phyloP scores from a whole-genome alignment of 2,888 invertebrate genomes.

The Maniola hyperantus region DNA sequence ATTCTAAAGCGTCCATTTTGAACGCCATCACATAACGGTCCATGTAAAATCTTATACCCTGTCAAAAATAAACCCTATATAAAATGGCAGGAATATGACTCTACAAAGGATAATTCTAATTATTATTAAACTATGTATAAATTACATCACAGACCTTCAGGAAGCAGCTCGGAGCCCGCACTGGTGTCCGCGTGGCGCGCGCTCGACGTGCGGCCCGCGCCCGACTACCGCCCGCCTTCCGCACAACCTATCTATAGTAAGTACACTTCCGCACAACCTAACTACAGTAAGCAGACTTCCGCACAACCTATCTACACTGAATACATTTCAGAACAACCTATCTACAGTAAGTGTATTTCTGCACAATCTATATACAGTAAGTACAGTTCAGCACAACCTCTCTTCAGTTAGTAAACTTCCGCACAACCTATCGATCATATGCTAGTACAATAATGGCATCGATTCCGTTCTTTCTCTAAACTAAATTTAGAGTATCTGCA shows the following conservation, averaged over 20 bases:
- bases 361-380: slow-evolving; percentile 63
- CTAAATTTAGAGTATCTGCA: too few relatives aligned
- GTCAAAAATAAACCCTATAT: too few relatives aligned
- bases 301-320: slow-evolving; percentile 71
- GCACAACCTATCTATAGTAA: slow-evolving; percentile 72
- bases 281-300: slow-evolving; percentile 45
- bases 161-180: slow-evolving; percentile 61
- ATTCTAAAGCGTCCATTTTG: too few relatives aligned
- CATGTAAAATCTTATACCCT: too few relatives aligned
- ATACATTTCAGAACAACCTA: slow-evolving; percentile 67
- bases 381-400: slow-evolving; percentile 66
- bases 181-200: slow-evolving; percentile 92
- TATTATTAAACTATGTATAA: neutral
- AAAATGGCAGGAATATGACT: neutral
- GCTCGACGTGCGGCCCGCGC: slow-evolving; percentile 83
- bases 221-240: slow-evolving; percentile 71
- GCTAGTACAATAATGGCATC: too few relatives aligned
- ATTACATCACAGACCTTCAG: slow-evolving; percentile 50
- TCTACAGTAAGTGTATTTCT: slow-evolving; percentile 60
- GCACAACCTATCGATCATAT: too few relatives aligned
- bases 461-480: too few relatives aligned
- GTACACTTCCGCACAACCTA: slow-evolving; percentile 38
- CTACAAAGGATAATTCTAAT: neutral
- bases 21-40: too few relatives aligned
- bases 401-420: slow-evolving; percentile 62